Conservation (phyloP, 2,113 vertebrate species). For the Pantherophis guttatus region DNA sequence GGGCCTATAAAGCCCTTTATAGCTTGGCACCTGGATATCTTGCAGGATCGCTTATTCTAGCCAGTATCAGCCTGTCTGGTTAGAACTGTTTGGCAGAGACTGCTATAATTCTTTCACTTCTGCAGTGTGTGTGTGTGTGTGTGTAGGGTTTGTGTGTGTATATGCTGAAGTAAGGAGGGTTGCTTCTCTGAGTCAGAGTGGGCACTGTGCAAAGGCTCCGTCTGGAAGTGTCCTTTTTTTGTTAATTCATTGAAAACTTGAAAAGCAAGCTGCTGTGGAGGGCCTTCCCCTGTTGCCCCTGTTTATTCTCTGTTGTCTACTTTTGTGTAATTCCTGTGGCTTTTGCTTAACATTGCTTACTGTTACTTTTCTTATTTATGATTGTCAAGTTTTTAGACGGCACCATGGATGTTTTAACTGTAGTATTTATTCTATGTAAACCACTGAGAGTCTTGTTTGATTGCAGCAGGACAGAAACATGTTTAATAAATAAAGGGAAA, state of each 20-base stretch:
- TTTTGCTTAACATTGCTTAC: background rate
- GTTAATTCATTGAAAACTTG: background rate
- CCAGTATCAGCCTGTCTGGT: background rate
- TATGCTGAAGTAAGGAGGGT: background rate
- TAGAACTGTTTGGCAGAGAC: background rate
- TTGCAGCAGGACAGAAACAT: background rate
- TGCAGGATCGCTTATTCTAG: background rate
- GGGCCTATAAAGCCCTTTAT: background rate
- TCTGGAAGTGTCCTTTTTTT: background rate
- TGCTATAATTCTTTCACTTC: background rate
- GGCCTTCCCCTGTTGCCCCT: background rate
- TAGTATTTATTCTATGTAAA: background rate
- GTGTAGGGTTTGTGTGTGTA: too few species aligned
- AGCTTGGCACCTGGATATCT: background rate
- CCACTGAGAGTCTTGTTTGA: background rate
- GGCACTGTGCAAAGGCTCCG: background rate
- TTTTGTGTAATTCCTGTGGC: background rate
- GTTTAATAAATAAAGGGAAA: background rate
- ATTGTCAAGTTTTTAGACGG: background rate
- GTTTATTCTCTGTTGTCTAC: background rate
- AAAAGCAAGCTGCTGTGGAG: background rate
- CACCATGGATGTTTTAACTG: background rate
- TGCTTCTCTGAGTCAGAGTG: background rate
- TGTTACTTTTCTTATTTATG: background rate
- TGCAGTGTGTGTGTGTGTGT: background rate